Evolutionary conservation across 2,888 invertebrate species (phyloP).

Genomic region (Tethea ocularis): DNA sequence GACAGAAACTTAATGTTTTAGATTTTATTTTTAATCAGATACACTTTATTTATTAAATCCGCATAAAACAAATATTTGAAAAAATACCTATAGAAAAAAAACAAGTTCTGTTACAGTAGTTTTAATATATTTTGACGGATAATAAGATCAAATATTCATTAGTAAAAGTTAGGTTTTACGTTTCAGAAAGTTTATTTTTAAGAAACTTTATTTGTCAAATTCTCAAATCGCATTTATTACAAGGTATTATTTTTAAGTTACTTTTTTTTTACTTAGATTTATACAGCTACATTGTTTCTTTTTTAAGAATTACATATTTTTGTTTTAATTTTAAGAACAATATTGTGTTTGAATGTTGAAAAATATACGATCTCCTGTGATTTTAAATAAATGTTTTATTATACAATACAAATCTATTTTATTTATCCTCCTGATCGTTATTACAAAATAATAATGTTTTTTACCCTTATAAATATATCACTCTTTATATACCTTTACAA

Average conservation of each 20-base stretch:
- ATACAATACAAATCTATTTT: constrained; percentile 27
- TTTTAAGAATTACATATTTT: constrained; percentile 1
- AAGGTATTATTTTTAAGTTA: constrained; percentile 13
- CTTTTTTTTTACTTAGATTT: constrained; percentile 22
- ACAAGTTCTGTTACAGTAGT: too few species aligned
- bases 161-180: too few species aligned
- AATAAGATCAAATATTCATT: too few species aligned
- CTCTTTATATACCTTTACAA: too few species aligned
- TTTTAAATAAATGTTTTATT: constrained; percentile 65
- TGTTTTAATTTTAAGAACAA: constrained; percentile 12
- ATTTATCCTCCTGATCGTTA: too few species aligned
- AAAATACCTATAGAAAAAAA: too few species aligned
- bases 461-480: too few species aligned
- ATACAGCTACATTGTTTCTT: constrained; percentile 21
- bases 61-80: too few species aligned
- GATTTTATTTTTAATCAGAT: neutral
- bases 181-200: neutral
- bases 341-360: constrained; percentile 31
- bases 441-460: too few species aligned
- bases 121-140: too few species aligned
- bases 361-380: constrained; percentile 55
- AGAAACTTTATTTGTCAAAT: constrained; percentile 6
- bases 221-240: constrained; percentile 5
- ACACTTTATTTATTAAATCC: neutral
- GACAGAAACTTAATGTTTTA: neutral